A percentile compares a stretch with the other conserved stretches of the same genome.
Conservation (phyloP, 1,140 invertebrate genomes). For the Drosophila gunungcola region DNA sequence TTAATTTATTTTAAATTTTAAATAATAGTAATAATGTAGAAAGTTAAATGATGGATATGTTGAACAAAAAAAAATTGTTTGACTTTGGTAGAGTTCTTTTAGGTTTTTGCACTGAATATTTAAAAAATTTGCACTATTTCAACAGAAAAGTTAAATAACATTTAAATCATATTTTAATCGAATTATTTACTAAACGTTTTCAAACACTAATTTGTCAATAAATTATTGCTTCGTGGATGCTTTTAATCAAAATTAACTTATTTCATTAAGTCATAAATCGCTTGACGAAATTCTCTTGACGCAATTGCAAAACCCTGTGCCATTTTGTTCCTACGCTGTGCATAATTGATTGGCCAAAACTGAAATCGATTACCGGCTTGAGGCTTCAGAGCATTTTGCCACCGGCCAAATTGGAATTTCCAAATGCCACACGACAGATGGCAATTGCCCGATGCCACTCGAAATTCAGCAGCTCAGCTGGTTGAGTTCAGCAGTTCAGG, state of each 20-base stretch:
- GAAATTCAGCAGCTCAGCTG: conserved; percentile 20
- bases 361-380: conserved; percentile 14
- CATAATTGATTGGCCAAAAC: conserved; percentile 41
- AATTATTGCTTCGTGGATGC: neutral
- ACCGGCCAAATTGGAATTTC: conserved; percentile 37
- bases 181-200: neutral
- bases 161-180: too few relatives aligned
- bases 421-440: conserved; percentile 1
- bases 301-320: neutral
- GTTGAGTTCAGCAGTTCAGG: conserved; percentile 30
- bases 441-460: conserved; percentile 20
- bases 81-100: too few relatives aligned
- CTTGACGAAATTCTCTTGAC: neutral
- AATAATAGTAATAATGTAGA: neutral
- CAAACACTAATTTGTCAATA: neutral
- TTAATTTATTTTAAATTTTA: neutral
- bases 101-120: too few relatives aligned
- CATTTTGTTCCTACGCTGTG: conserved; percentile 10
- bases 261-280: neutral
- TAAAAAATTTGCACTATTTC: too few relatives aligned
- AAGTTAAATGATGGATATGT: neutral
- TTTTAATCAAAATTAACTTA: neutral
- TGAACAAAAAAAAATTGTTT: neutral
- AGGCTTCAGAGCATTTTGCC: conserved; percentile 9
- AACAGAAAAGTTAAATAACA: too few relatives aligned